Conservation (phyloP, 1,140 invertebrate species). For the Pogonus chalceus region DNA sequence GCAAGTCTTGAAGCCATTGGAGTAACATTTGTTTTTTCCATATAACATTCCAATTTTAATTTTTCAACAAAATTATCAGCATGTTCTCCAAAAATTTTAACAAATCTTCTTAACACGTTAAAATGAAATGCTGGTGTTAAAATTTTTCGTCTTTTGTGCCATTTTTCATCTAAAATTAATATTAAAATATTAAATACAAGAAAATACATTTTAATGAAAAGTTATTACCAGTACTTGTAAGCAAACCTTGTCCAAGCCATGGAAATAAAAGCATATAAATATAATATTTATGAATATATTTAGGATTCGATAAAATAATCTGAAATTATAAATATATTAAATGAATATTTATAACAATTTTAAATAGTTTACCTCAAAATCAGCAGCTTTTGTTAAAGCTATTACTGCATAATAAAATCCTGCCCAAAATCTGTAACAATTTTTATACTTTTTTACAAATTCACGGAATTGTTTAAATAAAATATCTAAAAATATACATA, state of each 20-base stretch:
- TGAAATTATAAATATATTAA: too few relatives aligned
- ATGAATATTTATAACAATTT: too few relatives aligned
- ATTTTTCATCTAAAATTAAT: conserved; percentile 44
- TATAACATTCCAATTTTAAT: conserved; percentile 46
- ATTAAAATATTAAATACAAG: too few relatives aligned
- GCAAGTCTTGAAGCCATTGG: conserved; percentile 65
- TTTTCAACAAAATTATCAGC: conserved; percentile 53
- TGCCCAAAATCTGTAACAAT: not conserved
- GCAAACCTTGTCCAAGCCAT: not conserved
- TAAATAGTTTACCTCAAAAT: too few relatives aligned
- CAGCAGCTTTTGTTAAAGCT: not conserved
- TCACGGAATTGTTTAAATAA: not conserved
- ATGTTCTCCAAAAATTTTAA: conserved; percentile 71
- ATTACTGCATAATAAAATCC: not conserved
- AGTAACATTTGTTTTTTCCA: conserved; percentile 56
- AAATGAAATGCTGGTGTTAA: conserved; percentile 85
- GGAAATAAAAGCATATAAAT: not conserved
- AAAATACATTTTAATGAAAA: too few relatives aligned
- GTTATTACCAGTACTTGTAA: not conserved
- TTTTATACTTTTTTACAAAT: not conserved
- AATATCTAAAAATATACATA: too few relatives aligned
- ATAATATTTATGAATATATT: not conserved
- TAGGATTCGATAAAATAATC: not conserved
- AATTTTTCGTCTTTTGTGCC: conserved; percentile 51
- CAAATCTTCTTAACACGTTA: conserved; percentile 72